These are phyloP conservation scores for Chelonoidis abingdonii DNA, from an alignment of 2,113 vertebrate genomes.

Conservation along the genomic window DNA sequence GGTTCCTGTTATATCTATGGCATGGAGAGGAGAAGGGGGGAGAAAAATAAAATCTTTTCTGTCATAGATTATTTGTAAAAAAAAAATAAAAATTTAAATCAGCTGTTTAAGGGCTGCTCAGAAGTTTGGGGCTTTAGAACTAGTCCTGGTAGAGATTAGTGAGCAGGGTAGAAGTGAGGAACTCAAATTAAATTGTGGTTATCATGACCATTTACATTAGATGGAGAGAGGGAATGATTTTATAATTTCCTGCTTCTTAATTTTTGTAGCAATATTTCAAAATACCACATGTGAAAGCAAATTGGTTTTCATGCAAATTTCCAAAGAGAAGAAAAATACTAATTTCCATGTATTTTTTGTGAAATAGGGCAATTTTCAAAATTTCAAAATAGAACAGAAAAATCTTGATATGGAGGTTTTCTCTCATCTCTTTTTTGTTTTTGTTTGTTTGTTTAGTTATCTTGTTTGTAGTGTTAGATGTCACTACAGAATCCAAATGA, in stretches of 20 bases:
- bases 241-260: background rate
- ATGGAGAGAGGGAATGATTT: background rate
- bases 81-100: background rate
- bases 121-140: background rate
- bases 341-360: background rate
- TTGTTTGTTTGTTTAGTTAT: background rate
- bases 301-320: background rate
- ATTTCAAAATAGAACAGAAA: background rate
- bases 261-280: background rate
- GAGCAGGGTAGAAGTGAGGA: background rate
- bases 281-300: background rate
- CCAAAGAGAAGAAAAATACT: background rate
- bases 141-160: background rate
- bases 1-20: background rate
- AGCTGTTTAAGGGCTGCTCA: accelerated
- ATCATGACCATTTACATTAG: background rate
- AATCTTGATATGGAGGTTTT: background rate
- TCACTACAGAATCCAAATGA: background rate
- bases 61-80: background rate
- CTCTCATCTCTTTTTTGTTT: accelerated
- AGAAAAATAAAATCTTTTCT: background rate
- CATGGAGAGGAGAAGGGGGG: background rate
- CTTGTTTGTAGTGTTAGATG: background rate
- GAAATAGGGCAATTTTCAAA: background rate
- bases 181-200: accelerated